Base-by-base conservation (phyloP, 2,888 invertebrate species). In the Campoletis raptor region DNA sequence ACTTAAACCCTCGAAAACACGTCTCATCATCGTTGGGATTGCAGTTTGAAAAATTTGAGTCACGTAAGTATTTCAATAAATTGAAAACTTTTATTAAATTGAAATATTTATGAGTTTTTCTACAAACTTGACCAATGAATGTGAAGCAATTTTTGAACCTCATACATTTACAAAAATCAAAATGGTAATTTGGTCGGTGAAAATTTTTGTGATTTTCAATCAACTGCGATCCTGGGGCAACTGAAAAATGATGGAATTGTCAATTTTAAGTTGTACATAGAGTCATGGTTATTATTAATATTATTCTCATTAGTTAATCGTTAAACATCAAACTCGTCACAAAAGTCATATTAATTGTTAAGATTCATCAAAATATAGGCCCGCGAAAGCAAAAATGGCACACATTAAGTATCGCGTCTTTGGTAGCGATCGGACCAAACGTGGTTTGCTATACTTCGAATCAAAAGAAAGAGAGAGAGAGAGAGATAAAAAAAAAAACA, bases 251-350 rank as follows among this genome's bases (percentile, higher is more conserved):
- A 21, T 83, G 48, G 30, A 83, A 52, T 40, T 48, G 85, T 78
- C 52, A 85, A 73, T 84, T 84, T 88, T 85, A 79, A 81, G 85
- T 88, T 89, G 89, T 89, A 89, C 81, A 89, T 89, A 89, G 66
- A 88, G 82, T 88, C 83, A 81, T 86, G 48, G 82, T 79, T 64
- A 24, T 79, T 57, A 69, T 82, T 42, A 45, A 21, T 83, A 69
- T 78, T 74, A 85, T 57, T 77, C 48, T 52, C 85, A 67, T 85
- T 85, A 36, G 30, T 66, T 61, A 57, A 18, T 48, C 24, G 54
- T 64, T 54, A 69, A 76, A 69, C 61, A 42, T 83, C 80, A 57
- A 48, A 64, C 54, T 74, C 37, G 15, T 67, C 70, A 74, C 64
- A 30, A 66, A 66, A 87, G 87, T 87, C 87, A 81, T 85, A 81